phyloP scores from a whole-genome alignment of 2,888 invertebrate genomes.

The Drosophila prostipennis region DNA sequence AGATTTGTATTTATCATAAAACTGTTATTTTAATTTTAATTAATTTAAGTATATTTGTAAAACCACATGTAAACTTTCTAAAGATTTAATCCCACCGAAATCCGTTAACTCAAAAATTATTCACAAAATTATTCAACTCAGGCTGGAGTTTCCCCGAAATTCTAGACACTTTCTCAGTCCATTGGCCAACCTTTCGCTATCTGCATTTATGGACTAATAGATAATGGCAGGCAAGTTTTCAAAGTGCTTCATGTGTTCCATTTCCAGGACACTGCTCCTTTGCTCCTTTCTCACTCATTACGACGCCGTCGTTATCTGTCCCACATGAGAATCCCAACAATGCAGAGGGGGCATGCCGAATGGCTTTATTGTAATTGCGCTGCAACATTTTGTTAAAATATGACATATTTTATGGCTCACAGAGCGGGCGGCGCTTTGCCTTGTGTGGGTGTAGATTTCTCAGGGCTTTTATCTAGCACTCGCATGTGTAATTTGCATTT shows the following conservation, averaged over 20 bases:
- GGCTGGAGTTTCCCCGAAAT: neutral
- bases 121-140: neutral
- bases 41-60: too few species aligned
- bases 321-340: slow-evolving; percentile 66
- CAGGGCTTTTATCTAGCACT: slow-evolving; percentile 69
- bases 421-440: slow-evolving; percentile 23
- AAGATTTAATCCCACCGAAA: neutral
- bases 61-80: neutral
- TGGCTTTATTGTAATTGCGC: slow-evolving; percentile 81
- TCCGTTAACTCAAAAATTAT: slow-evolving; percentile 1
- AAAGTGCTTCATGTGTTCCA: slow-evolving; percentile 56
- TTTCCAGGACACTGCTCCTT: slow-evolving; percentile 15
- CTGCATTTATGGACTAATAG: slow-evolving; percentile 73
- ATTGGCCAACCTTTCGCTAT: slow-evolving; percentile 43
- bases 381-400: slow-evolving; percentile 81
- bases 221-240: slow-evolving; percentile 66
- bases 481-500: slow-evolving; percentile 74
- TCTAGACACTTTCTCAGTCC: slow-evolving; percentile 4
- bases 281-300: slow-evolving; percentile 51
- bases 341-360: slow-evolving; percentile 62
- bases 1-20: too few species aligned
- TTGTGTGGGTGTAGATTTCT: neutral
- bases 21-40: too few species aligned
- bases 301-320: slow-evolving; percentile 64
- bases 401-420: slow-evolving; percentile 83